Evolutionary conservation across 2,113 vertebrate species (phyloP).

Genomic region (Crotalus helleri): DNA sequence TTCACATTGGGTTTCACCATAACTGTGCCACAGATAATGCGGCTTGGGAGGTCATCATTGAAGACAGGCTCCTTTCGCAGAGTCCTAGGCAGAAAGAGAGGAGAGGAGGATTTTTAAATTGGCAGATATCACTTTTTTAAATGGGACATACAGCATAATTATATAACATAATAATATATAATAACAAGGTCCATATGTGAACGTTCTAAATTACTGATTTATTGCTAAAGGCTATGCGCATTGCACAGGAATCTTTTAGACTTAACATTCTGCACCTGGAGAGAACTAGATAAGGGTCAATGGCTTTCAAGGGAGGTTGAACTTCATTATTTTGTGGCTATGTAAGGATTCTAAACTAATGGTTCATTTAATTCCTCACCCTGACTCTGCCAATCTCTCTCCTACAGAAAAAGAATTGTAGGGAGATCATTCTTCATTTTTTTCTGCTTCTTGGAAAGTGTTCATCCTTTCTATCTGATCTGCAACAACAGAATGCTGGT

Average conservation of each 20-base stretch:
- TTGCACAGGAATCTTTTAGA: not conserved
- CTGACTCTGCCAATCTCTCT: not conserved
- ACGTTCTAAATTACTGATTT: not conserved
- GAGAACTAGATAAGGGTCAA: not conserved
- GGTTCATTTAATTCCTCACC: not conserved
- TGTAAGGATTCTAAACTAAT: not conserved
- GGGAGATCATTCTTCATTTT: not conserved
- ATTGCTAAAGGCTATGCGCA: not conserved
- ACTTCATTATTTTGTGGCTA: not conserved
- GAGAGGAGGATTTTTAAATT: not conserved
- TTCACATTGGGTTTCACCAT: conserved; percentile 75
- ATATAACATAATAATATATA: not conserved
- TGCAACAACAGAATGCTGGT: not conserved
- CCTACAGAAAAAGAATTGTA: not conserved
- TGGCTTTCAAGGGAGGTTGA: not conserved
- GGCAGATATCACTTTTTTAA: not conserved
- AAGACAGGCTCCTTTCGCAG: conserved; percentile 68
- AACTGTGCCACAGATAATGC: conserved; percentile 74
- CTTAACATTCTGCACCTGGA: not conserved
- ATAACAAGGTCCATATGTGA: not conserved
- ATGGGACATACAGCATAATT: not conserved
- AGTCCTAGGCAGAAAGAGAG: conserved; percentile 56
- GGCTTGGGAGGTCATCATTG: conserved; percentile 78
- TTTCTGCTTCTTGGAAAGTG: not conserved
- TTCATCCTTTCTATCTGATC: not conserved